Evolutionary conservation across 2,797 vertebrate species (phyloP).

Genomic region (Enteromius viviparus): DNA sequence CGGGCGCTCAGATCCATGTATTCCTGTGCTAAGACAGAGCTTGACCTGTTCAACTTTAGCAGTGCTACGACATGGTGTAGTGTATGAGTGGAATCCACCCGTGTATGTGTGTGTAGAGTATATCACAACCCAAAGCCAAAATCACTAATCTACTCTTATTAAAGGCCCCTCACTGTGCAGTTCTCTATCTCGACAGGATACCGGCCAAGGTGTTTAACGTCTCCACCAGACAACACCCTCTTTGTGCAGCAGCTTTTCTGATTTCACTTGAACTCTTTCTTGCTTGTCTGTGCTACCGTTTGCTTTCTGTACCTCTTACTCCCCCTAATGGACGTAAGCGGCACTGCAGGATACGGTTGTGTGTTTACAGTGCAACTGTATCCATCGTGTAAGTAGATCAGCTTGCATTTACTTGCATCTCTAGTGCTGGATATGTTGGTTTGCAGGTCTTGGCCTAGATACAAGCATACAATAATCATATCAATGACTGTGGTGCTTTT

Average conservation of each 20-base stretch:
- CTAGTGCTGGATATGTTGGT: neutral
- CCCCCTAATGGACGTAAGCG: conserved; percentile 66
- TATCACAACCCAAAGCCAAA: conserved; percentile 45
- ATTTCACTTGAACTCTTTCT: conserved; percentile 40
- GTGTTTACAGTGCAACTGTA: conserved; percentile 24
- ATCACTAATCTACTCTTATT: conserved; percentile 61
- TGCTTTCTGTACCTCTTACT: conserved; percentile 36
- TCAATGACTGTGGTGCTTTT: conserved; percentile 17
- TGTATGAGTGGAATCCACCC: conserved; percentile 27
- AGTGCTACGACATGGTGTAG: neutral
- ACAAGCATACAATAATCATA: conserved; percentile 31
- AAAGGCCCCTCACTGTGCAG: conserved; percentile 50
- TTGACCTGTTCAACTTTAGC: conserved; percentile 22
- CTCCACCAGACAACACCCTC: conserved; percentile 50
- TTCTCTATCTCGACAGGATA: conserved; percentile 44
- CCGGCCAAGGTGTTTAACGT: conserved; percentile 57
- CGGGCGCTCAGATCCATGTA: conserved; percentile 9
- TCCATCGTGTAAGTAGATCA: conserved; percentile 50
- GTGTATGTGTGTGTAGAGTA: conserved; percentile 31
- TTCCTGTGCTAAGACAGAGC: conserved; percentile 44
- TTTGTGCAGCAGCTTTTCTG: conserved; percentile 51
- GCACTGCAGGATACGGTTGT: conserved; percentile 52
- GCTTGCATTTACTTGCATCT: neutral
- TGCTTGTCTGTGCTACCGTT: neutral
- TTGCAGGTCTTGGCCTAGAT: conserved; percentile 25